Base-by-base conservation (phyloP, 2,888 invertebrate species). In the Mythimna lalbum region DNA sequence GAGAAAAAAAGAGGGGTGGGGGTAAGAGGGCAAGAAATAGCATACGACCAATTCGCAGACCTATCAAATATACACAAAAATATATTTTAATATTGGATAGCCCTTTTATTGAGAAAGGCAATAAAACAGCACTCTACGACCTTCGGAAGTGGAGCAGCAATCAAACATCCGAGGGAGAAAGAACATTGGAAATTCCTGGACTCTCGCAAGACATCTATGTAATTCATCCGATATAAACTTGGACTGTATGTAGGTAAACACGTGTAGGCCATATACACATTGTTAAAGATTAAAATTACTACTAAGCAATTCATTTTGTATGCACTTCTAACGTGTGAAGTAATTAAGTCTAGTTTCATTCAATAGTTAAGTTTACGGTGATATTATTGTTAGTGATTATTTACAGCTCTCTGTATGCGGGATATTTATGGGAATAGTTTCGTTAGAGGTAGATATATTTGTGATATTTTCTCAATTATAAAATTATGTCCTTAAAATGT, bases 311-410 rank as follows among this genome's bases (percentile, higher is more conserved):
- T 47, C 47, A 47, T 6, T 47, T 19, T 47, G 14, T 9, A 4
- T 4, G 14, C 10, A 36, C 36, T 36, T 43, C 14, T 43, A 43
- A 43, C 14, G 4, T 47, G 19, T 17, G 6, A 47, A 63, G 6
- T 63, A 43, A 43, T 19, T 43, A 75, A 67, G 49, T 36, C 56
- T 64, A 66, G 80, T 75, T 80, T 52, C 52, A 52, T 49, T 33
- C 57, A 59, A 67, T 19, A 31, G 19, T 39, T 76, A 74, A 68
- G 77, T 76, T 70, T 71, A 71, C 36, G 55, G 78, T 79, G 78
- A 79, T 79, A 79, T 80, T 80, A 78, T 63, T 70, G 59, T 62
- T 80, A 81, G 62, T 71, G 53, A 71, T 76, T 56, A 63, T 55
- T 55, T 60, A 80, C 59, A 68, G 71, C 67, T 78, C 70, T 78